Conservation (phyloP, 2,113 vertebrate genomes). For the Mustela lutreola region DNA sequence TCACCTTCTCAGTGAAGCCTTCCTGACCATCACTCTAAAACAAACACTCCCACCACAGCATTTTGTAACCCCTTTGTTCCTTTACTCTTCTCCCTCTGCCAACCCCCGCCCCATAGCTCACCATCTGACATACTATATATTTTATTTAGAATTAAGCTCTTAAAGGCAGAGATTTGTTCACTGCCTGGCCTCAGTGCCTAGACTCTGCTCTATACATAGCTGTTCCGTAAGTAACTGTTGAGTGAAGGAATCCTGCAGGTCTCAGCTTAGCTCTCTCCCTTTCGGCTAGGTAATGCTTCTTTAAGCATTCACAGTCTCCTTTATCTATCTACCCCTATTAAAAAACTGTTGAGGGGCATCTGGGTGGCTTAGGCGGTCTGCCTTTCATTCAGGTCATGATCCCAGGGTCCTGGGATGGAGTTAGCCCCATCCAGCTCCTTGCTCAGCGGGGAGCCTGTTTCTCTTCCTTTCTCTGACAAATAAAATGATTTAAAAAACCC, state of each 20-base stretch:
- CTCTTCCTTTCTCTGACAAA: too few relatives aligned
- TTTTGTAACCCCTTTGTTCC: neutral
- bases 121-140: neutral
- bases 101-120: neutral
- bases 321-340: neutral
- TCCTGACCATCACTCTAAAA: neutral
- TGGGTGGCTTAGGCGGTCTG: too few relatives aligned
- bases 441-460: too few relatives aligned
- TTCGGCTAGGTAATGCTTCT: neutral
- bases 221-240: neutral
- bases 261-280: neutral
- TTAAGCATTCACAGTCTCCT: neutral
- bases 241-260: neutral
- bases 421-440: too few relatives aligned
- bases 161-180: neutral
- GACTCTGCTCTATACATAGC: neutral
- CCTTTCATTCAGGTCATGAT: too few relatives aligned
- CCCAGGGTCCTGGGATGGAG: too few relatives aligned
- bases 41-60: neutral
- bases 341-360: neutral
- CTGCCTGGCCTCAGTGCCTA: neutral
- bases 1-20: neutral
- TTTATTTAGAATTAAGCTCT: constrained; percentile 1
- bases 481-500: too few relatives aligned
- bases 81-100: neutral